Conservation (phyloP, 2,888 invertebrate species). For the Cactoblastis cactorum region DNA sequence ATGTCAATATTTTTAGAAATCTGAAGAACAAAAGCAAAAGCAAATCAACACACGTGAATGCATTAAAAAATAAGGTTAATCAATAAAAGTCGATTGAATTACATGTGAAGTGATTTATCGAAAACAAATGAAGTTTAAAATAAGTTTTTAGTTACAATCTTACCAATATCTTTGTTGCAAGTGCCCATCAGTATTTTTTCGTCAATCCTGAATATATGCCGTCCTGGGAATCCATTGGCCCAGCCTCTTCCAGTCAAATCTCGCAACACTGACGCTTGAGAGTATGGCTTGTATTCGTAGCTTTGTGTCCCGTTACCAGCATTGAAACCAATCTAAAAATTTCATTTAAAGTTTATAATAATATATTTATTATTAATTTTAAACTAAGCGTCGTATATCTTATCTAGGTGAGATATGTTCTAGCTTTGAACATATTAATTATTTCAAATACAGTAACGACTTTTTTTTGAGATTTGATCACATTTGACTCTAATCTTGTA, state of each 20-base stretch:
- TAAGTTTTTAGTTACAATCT: conserved; percentile 27
- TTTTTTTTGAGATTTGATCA: too few species aligned
- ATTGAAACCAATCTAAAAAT: conserved; percentile 93
- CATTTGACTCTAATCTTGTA: too few species aligned
- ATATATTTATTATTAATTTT: neutral
- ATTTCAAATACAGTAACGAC: too few species aligned
- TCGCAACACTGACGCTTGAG: conserved; percentile 90
- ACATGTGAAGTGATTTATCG: too few species aligned
- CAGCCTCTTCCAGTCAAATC: conserved; percentile 91
- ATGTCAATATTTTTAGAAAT: neutral
- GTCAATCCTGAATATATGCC: conserved; percentile 96
- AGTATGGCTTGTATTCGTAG: conserved; percentile 94
- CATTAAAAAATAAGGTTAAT: too few species aligned
- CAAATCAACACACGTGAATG: too few species aligned
- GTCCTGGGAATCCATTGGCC: conserved; percentile 92
- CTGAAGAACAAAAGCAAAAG: too few species aligned
- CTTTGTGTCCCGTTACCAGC: conserved; percentile 96
- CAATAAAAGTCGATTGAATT: too few species aligned
- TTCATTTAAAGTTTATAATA: neutral
- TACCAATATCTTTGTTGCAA: conserved; percentile 94
- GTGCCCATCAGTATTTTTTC: conserved; percentile 96
- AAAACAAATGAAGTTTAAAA: neutral
- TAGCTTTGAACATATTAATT: too few species aligned
- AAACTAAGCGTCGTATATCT: neutral
- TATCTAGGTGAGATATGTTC: too few species aligned